Conservation (phyloP, 92 coral and sea anemone species). For the Zoanthus sociatus region DNA sequence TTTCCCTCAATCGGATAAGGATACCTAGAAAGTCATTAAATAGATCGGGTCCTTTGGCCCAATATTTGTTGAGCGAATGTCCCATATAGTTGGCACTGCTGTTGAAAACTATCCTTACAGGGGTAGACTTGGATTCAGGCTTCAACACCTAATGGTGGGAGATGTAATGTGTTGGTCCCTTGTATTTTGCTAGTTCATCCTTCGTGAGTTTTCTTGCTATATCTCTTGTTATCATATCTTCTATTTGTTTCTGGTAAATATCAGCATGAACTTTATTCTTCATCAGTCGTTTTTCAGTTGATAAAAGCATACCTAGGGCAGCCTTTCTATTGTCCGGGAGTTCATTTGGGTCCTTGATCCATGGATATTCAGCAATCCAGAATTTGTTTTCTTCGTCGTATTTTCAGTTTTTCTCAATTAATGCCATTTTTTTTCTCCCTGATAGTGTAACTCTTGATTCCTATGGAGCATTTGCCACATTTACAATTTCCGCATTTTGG, state of each 20-base stretch:
- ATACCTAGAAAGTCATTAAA: slow-evolving; percentile 57
- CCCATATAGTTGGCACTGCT: slow-evolving; percentile 65
- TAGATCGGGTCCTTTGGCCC: slow-evolving; percentile 65
- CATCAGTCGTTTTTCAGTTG: slow-evolving; percentile 49
- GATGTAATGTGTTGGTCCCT: slow-evolving; percentile 51
- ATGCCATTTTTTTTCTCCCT: background rate
- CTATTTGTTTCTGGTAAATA: slow-evolving; percentile 51
- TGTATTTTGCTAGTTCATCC: slow-evolving; percentile 42
- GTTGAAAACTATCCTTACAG: slow-evolving; percentile 66
- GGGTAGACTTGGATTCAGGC: slow-evolving; percentile 55
- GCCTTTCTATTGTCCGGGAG: slow-evolving; percentile 69
- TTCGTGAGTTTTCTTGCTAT: slow-evolving; percentile 43
- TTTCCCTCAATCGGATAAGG: slow-evolving; percentile 62
- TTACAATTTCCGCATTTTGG: background rate
- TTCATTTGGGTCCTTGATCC: slow-evolving; percentile 59
- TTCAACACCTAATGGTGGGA: slow-evolving; percentile 57
- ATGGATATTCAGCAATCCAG: slow-evolving; percentile 58
- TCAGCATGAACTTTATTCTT: slow-evolving; percentile 56
- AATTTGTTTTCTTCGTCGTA: background rate
- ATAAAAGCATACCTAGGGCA: slow-evolving; percentile 56
- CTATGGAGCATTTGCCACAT: background rate
- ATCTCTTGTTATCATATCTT: slow-evolving; percentile 49
- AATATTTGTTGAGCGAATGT: slow-evolving; percentile 66
- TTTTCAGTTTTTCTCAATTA: background rate
- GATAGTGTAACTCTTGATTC: background rate